Evolutionary conservation across 2,888 invertebrate species (phyloP), one percentile per base, ranked within the genome.

Genomic region (Tachystola acroxantha): DNA sequence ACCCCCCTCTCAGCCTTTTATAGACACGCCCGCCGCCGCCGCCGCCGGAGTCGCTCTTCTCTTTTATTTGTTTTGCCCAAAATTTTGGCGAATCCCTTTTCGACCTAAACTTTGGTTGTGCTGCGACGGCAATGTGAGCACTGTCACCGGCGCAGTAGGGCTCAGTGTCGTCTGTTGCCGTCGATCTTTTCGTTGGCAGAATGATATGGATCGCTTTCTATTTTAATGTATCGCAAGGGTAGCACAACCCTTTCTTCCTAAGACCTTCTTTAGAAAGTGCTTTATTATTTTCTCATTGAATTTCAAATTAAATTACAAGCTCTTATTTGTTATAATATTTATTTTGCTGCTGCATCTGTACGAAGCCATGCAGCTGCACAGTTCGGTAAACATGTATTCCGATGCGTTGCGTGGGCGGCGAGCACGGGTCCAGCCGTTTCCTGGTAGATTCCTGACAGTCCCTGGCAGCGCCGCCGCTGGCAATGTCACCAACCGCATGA

Each of bases 1-100:
- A 78, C 85, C 86, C 85, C 84, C 77, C 82, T 67, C 77, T 80
- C 80, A 73, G 82, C 85, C 85, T 85, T 85, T 85, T 85, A 85
- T 85, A 85, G 85, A 82, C 85, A 84, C 85, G 82, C 84, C 80
- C 76, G 81, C 70, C 72, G n/a, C n/a, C n/a, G n/a, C 66, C 68
- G 62, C 74, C 69, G 64, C 67, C 72, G 76, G 67, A 65, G 72
- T 65, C 56, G 63, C 16, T 16, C 16, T 70, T 64, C 67, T 73
- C 72, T 77, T 82, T 79, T 80, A 78, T 84, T 81, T 82, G 79
- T 82, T 85, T 84, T 85, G 82, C 61, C 81, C 78, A 82, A 82
- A 78, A 80, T 68, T 66, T 82, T 81, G 66, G 77, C 79, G 61
- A 77, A 77, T 61, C 70, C 76, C 70, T 75, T 76, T 54, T 48